These are phyloP conservation scores for Diuraphis noxia DNA, from an alignment of 1,140 invertebrate genomes.

Conservation along the genomic window DNA sequence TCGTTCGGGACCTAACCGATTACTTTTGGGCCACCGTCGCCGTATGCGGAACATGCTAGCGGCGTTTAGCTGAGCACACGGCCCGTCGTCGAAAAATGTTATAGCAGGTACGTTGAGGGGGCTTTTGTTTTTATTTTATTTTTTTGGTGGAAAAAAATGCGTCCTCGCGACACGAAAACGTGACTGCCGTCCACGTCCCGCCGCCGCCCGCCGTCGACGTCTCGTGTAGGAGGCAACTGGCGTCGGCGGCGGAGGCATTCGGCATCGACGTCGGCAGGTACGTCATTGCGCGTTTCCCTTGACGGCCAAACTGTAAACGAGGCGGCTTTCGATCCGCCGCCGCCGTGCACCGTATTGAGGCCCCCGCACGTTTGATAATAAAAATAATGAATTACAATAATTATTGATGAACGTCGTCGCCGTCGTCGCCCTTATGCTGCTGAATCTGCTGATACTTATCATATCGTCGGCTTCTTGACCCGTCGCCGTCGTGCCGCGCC, in stretches of 20 bases:
- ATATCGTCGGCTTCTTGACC: background rate
- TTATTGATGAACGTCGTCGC: background rate
- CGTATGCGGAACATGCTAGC: slow-evolving; percentile 26
- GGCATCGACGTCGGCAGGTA: background rate
- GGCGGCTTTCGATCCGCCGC: slow-evolving; percentile 25
- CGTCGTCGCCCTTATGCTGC: too few relatives aligned
- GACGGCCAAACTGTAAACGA: slow-evolving; percentile 50
- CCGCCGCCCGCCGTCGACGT: background rate
- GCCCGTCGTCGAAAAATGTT: slow-evolving; percentile 39
- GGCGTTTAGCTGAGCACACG: slow-evolving; percentile 15
- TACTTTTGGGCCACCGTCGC: slow-evolving; percentile 22
- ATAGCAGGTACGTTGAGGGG: slow-evolving; percentile 42
- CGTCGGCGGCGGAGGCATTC: background rate
- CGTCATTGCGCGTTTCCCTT: slow-evolving; percentile 36
- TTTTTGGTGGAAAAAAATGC: background rate
- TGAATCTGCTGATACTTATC: background rate
- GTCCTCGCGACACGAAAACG: background rate
- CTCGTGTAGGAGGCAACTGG: background rate
- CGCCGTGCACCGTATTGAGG: background rate
- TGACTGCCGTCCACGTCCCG: background rate
- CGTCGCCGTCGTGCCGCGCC: background rate
- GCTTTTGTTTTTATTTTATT: background rate
- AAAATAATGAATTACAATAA: slow-evolving; percentile 17
- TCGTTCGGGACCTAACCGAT: slow-evolving; percentile 15
- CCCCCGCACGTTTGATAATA: slow-evolving; percentile 21